Conservation (phyloP, 2,888 invertebrate species). For the Hirudinaria manillensis region DNA sequence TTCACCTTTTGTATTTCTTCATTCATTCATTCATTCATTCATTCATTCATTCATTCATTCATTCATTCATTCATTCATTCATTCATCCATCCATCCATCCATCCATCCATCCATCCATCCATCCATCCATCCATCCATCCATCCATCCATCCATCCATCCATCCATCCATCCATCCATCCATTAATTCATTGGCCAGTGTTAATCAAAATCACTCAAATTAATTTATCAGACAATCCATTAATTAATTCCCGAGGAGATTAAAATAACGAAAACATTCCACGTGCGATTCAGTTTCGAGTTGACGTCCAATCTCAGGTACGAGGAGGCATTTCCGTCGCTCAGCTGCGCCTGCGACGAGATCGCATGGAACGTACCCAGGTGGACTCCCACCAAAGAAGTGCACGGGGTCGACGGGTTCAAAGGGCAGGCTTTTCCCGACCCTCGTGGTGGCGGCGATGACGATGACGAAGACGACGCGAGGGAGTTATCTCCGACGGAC, state of each 20-base stretch:
- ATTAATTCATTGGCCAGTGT: not conserved
- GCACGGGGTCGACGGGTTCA: too few species aligned
- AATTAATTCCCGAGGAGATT: not conserved
- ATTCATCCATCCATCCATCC: too few species aligned
- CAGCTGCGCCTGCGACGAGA: not conserved
- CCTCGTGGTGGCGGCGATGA: not conserved
- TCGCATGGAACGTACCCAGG: not conserved
- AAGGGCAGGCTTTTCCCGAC: not conserved
- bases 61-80: not conserved
- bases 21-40: not conserved
- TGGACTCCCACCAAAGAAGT: too few species aligned
- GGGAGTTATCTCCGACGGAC: too few species aligned
- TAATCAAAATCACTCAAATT: not conserved
- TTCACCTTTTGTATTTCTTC: too few species aligned
- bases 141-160: slow-evolving; percentile 7
- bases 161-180: too few species aligned
- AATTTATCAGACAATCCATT: not conserved
- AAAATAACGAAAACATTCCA: too few species aligned
- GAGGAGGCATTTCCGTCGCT: slow-evolving; percentile 6
- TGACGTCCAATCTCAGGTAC: not conserved
- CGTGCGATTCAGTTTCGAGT: too few species aligned
- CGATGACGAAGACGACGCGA: too few species aligned
- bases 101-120: slow-evolving; percentile 7
- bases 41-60: not conserved
- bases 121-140: slow-evolving; percentile 7